These are phyloP conservation scores for Eunapius fragilis DNA, from an alignment of 37 sponge, comb jelly and placozoan genomes.

Conservation along the genomic window DNA sequence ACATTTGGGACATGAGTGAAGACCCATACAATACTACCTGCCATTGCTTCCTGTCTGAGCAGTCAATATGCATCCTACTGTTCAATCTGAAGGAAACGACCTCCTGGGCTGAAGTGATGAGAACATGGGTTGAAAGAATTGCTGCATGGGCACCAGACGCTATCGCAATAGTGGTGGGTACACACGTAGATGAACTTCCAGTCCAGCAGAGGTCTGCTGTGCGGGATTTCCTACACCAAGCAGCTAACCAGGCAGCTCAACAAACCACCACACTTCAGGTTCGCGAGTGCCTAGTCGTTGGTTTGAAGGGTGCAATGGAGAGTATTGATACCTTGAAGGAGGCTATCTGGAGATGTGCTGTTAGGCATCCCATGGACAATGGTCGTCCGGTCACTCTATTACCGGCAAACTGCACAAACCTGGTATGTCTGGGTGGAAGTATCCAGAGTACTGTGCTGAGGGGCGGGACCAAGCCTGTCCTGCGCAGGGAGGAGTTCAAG, in stretches of 20 bases:
- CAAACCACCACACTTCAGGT: background rate
- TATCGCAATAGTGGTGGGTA: constrained; percentile 67
- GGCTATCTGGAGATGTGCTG: constrained; percentile 53
- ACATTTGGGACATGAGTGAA: constrained; percentile 86
- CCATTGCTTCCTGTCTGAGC: constrained; percentile 77
- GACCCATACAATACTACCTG: constrained; percentile 71
- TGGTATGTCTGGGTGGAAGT: constrained; percentile 15
- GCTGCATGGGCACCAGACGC: constrained; percentile 44
- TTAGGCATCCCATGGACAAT: constrained; percentile 2
- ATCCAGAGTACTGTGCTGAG: constrained; percentile 15
- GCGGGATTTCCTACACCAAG: background rate
- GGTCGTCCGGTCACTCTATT: constrained; percentile 43
- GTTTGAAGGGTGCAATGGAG: constrained; percentile 12
- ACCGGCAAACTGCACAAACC: constrained; percentile 55
- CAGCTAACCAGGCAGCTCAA: background rate
- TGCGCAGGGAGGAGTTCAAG: constrained; percentile 39
- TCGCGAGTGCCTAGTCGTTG: constrained; percentile 8
- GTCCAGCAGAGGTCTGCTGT: background rate
- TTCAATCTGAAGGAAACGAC: constrained; percentile 60
- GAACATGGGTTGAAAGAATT: constrained; percentile 76
- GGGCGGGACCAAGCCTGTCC: constrained; percentile 29
- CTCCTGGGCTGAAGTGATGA: constrained; percentile 51
- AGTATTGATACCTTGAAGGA: constrained; percentile 42
- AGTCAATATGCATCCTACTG: constrained; percentile 68
- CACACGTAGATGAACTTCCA: constrained; percentile 62